phyloP scores from a whole-genome alignment of 1,140 invertebrate genomes.

The Drosophila pachea region DNA sequence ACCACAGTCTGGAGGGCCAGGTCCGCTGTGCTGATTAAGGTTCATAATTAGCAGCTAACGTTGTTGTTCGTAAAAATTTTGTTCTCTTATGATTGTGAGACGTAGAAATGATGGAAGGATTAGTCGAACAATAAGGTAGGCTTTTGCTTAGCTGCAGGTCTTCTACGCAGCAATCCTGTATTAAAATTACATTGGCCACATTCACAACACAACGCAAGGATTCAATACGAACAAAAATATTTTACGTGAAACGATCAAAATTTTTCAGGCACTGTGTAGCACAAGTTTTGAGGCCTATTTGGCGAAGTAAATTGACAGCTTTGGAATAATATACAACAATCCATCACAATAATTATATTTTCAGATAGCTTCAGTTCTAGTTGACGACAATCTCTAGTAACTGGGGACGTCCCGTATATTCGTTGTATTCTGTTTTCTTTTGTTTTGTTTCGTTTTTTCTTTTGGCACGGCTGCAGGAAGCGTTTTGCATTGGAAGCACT shows the following conservation, averaged over 20 bases:
- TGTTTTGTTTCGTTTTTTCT: constrained; percentile 8
- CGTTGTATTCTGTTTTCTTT: too few relatives aligned
- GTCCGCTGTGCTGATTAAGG: constrained; percentile 77
- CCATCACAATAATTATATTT: background rate
- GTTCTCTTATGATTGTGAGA: background rate
- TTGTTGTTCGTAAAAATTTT: constrained; percentile 21
- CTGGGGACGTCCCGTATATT: background rate
- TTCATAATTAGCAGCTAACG: constrained; percentile 77
- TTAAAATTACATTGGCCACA: constrained; percentile 15
- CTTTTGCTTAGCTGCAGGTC: constrained; percentile 2
- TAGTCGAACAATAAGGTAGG: background rate
- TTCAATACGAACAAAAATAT: constrained; percentile 13
- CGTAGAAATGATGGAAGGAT: constrained; percentile 4
- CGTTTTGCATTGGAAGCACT: constrained; percentile 15
- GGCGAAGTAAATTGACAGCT: constrained; percentile 36
- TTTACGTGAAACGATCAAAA: constrained; percentile 7
- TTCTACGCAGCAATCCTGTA: constrained; percentile 1
- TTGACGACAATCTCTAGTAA: constrained; percentile 7
- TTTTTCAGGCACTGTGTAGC: constrained; percentile 32
- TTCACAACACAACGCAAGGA: background rate
- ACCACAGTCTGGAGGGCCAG: constrained; percentile 57
- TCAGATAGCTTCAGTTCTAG: background rate
- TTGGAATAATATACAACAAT: constrained; percentile 9
- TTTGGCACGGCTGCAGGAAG: constrained; percentile 36
- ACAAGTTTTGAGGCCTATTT: constrained; percentile 26